Base-by-base conservation (phyloP, 2,888 invertebrate genomes). In the Nemoura dubitans region DNA sequence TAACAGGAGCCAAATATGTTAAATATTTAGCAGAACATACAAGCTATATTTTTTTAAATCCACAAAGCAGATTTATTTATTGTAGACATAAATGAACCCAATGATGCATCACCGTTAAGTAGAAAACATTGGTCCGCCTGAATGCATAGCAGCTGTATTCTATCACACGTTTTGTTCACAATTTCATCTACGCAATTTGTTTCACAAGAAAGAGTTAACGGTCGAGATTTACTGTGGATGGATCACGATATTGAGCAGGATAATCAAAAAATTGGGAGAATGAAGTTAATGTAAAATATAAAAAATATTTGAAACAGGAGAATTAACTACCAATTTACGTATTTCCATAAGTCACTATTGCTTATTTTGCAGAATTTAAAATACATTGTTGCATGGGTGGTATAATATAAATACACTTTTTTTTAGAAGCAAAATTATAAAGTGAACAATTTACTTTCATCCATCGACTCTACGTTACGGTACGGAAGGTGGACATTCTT, bases 21-120 rank as follows among this genome's bases (percentile, higher is more conserved):
- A 87, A 87, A 85, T 87, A 87, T 80, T 82, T 82, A 76, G 85
- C 86, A 86, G 85, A 87, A 86, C 86, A 87, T 82, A 87, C 81
- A 86, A 87, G 87, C 87, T 85, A 42, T 77, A 42, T 25, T 36
- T 76, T 83, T 25, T 26, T 28, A 59, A 43, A 27, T 42, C 21
- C 26, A 84, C 26, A 84, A 27, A 84, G 76, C 27, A 84, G 27
- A 76, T 59, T 28, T 84, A 21, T 59, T 21, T 59, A 59, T 59
- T 59, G 59, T 59, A 59, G 59, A 59, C 59, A 21, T 59, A n/a
- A n/a, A 59, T 59, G 59, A 59, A 59, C 59, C 21, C 59, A 59
- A 59, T 59, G 21, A 59, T 59, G 59, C 59, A 21, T 59, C 59
- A 59, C 59, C 59, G 21, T 59, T 36, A 59, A 84, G 84, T 84